Evolutionary conservation across 2,888 invertebrate species (phyloP).

Genomic region (Aspidapion aeneum): DNA sequence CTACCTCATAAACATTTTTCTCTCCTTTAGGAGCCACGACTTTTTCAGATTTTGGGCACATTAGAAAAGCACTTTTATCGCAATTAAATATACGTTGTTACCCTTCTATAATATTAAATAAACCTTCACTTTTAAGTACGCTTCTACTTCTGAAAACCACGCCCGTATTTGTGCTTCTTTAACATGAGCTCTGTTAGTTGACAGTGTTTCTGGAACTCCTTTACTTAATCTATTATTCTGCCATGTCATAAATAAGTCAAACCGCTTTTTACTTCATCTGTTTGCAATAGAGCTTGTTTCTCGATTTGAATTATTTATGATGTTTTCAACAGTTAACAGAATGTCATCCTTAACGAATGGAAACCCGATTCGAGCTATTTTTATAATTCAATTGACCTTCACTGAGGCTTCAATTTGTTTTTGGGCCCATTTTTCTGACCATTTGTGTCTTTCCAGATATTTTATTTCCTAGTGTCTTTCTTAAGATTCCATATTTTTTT

Average conservation of each 20-base stretch:
- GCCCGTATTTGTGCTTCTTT: too few relatives aligned
- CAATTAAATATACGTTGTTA: too few relatives aligned
- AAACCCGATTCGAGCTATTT: background rate
- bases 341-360: background rate
- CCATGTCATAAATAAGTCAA: background rate
- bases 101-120: too few relatives aligned
- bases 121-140: too few relatives aligned
- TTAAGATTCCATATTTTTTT: background rate
- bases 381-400: background rate
- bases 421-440: background rate
- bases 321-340: background rate
- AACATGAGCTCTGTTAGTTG: too few relatives aligned
- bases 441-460: background rate
- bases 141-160: too few relatives aligned
- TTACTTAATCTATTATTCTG: background rate
- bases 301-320: background rate
- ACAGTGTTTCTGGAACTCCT: background rate
- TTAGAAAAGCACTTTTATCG: too few relatives aligned
- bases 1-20: too few relatives aligned
- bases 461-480: background rate
- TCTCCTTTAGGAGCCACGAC: too few relatives aligned
- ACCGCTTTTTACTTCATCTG: background rate
- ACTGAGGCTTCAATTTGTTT: too few relatives aligned
- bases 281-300: background rate
- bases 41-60: too few relatives aligned